Base-by-base conservation (phyloP, 2,888 invertebrate genomes). In the Trachelus iudaicus region DNA sequence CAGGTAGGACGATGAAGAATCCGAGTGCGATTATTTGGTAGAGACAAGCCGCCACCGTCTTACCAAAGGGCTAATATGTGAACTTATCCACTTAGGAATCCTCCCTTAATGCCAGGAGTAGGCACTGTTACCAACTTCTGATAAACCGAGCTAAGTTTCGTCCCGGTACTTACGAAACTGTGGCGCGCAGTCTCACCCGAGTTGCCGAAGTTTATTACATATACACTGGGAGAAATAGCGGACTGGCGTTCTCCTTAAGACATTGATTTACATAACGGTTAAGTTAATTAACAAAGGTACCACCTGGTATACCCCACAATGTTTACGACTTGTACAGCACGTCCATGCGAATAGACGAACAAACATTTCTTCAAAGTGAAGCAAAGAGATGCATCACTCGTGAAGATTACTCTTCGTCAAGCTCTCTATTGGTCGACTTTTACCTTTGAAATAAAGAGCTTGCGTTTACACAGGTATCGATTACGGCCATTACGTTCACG, bases 41-140 rank as follows among this genome's bases (percentile, higher is more conserved):
- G 56, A 56, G 9, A 56, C 56, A 76, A 37, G 34, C 76, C 37
- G 30, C 40, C 76, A 71, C 37, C 31, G n/a, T 69, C 56, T n/a
- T 77, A 33, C 35, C 15, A 73, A 73, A 33, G 80, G 78, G 86
- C 87, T 89, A 89, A 89, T 88, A 88, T 85, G 84, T 83, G 84
- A 88, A 90, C 86, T 90, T 90, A 88, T 88, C 89, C 89, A 87
- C 89, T 89, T 89, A 89, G 89, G 85, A 87, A 89, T 89, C 87
- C 87, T 81, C 85, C 84, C 84, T 83, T 87, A 86, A 88, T 85
- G 84, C 87, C 83, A 81, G 78, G 77, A 82, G 82, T 81, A 83
- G 80, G 81, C 77, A 79, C 83, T 83, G 87, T 86, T 86, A 84
- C 83, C 82, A 87, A 86, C 81, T 87, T 86, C 76, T 83, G 83